Evolutionary conservation across 2,888 invertebrate species (phyloP).

Genomic region (Drosophila nigritarsus): DNA sequence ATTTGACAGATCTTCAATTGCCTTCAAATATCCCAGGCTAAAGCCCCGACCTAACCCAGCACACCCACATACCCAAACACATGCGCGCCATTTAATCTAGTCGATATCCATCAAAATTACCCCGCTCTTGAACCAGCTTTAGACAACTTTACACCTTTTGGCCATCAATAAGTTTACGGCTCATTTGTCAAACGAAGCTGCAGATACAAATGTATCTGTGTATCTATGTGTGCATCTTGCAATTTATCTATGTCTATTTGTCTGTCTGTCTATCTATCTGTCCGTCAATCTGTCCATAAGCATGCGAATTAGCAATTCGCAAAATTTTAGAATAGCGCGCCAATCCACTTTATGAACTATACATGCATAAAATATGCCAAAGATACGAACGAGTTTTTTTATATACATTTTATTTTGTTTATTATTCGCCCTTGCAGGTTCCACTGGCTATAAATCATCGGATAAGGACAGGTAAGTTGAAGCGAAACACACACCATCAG

Average conservation of each 20-base stretch:
- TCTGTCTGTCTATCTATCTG: slow-evolving; percentile 16
- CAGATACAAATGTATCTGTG: slow-evolving; percentile 35
- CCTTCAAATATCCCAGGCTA: slow-evolving; percentile 7
- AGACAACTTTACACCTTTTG: slow-evolving; percentile 53
- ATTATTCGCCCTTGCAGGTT: slow-evolving; percentile 86
- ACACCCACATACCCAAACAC: neutral
- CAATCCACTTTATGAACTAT: slow-evolving; percentile 11
- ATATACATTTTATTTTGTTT: slow-evolving; percentile 36
- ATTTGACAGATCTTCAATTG: slow-evolving; percentile 71
- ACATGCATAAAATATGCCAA: slow-evolving; percentile 9
- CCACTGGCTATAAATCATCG: slow-evolving; percentile 93
- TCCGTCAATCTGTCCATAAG: slow-evolving; percentile 12
- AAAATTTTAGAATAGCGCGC: slow-evolving; percentile 24
- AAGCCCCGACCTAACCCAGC: neutral
- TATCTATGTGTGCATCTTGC: slow-evolving; percentile 17
- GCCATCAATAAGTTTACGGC: slow-evolving; percentile 52
- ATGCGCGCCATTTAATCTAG: slow-evolving; percentile 17
- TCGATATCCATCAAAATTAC: slow-evolving; percentile 66
- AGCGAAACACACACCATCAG: slow-evolving; percentile 52
- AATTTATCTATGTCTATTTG: slow-evolving; percentile 25
- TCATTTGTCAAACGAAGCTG: slow-evolving; percentile 62
- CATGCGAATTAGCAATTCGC: slow-evolving; percentile 13
- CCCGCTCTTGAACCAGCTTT: slow-evolving; percentile 16
- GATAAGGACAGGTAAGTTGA: slow-evolving; percentile 92
- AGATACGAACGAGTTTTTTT: slow-evolving; percentile 38